Evolutionary conservation across 2,113 vertebrate genomes (phyloP).

Genomic region (Psilopogon haemacephalus): DNA sequence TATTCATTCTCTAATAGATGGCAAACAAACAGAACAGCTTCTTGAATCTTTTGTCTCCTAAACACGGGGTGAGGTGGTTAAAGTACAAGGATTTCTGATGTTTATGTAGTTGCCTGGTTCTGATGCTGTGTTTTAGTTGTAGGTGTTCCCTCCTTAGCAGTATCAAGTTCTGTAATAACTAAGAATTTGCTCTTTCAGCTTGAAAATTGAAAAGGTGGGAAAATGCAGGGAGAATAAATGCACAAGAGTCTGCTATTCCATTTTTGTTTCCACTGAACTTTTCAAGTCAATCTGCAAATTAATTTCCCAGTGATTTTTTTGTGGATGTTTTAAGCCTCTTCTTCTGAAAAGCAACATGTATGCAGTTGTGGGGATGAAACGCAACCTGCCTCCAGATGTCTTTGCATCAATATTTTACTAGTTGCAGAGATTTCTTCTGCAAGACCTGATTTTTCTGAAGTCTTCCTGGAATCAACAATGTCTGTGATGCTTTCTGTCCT

Average conservation of each 20-base stretch:
- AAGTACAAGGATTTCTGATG: slow-evolving; percentile 18
- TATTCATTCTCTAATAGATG: background rate
- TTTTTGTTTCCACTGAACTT: slow-evolving; percentile 21
- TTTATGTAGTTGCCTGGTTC: slow-evolving; percentile 22
- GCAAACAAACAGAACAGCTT: slow-evolving; percentile 26
- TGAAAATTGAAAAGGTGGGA: slow-evolving; percentile 15
- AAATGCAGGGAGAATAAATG: background rate
- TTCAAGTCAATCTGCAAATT: slow-evolving; percentile 24
- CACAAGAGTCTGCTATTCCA: background rate
- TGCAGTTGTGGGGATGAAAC: background rate
- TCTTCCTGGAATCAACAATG: background rate
- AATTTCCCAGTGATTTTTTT: slow-evolving; percentile 1
- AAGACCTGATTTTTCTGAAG: background rate
- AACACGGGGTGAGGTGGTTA: slow-evolving; percentile 12
- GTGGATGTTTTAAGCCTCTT: background rate
- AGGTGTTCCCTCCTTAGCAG: background rate
- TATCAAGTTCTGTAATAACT: slow-evolving; percentile 24
- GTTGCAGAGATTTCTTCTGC: background rate
- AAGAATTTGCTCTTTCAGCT: slow-evolving; percentile 7
- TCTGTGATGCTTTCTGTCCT: background rate
- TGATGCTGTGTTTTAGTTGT: slow-evolving; percentile 3
- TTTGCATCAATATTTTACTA: background rate
- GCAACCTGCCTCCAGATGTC: background rate
- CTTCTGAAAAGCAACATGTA: background rate
- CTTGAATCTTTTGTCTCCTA: slow-evolving; percentile 28